Evolutionary conservation across 2,113 vertebrate species (phyloP).

Genomic region (Numida meleagris): DNA sequence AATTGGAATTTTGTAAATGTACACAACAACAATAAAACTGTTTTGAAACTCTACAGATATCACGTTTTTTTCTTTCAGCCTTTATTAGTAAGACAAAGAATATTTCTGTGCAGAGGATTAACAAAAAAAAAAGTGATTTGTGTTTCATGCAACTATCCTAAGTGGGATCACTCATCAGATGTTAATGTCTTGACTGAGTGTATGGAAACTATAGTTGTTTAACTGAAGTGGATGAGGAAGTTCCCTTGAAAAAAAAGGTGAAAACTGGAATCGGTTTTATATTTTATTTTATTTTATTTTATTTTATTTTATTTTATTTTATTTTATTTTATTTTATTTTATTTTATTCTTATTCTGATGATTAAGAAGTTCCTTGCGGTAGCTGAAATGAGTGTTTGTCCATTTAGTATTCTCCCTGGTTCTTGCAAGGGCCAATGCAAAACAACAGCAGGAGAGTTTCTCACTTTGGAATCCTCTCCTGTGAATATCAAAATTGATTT

Average conservation of each 20-base stretch:
- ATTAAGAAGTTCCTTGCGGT: background rate
- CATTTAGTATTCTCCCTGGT: conserved; percentile 14
- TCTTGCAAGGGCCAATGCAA: conserved; percentile 17
- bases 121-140: background rate
- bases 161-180: background rate
- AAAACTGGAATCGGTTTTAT: background rate
- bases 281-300: too few relatives aligned
- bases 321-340: too few relatives aligned
- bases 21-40: background rate
- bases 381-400: background rate
- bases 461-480: conserved; percentile 35
- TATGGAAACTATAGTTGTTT: background rate
- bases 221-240: background rate
- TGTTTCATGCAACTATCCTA: background rate
- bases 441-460: conserved; percentile 1
- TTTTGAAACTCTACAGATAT: background rate
- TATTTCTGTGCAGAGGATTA: background rate
- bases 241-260: background rate
- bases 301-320: too few relatives aligned
- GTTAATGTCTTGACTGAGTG: rapidly evolving
- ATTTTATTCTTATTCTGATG: background rate
- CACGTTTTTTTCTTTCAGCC: background rate
- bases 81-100: background rate
- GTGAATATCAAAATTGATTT: conserved; percentile 64
- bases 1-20: background rate